phyloP scores from a whole-genome alignment of 1,140 invertebrate species.

The Atta texana region DNA sequence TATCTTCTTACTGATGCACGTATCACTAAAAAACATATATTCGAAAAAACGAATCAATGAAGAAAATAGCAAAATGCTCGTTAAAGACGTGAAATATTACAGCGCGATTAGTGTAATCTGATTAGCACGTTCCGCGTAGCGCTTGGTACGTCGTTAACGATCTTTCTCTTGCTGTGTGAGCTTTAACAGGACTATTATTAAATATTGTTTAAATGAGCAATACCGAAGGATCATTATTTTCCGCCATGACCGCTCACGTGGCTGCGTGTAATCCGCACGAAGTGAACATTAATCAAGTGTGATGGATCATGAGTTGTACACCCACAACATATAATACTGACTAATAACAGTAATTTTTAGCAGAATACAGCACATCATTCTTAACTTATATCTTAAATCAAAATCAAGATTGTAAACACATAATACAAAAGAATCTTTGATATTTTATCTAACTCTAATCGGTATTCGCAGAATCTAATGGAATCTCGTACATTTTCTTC shows the following conservation, averaged over 20 bases:
- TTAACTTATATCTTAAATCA: not conserved
- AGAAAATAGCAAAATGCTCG: slow-evolving; percentile 5
- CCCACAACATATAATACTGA: slow-evolving; percentile 31
- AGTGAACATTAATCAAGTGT: slow-evolving; percentile 49
- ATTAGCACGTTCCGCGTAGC: slow-evolving; percentile 41
- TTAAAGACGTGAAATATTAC: slow-evolving; percentile 50
- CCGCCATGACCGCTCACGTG: not conserved
- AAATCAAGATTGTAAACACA: not conserved
- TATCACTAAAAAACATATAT: not conserved
- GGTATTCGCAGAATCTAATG: too few species aligned
- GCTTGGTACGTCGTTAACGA: slow-evolving; percentile 28
- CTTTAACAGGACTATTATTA: slow-evolving; percentile 54
- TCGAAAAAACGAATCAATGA: not conserved
- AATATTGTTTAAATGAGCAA: slow-evolving; percentile 56
- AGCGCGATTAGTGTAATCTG: slow-evolving; percentile 32
- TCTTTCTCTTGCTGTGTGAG: slow-evolving; percentile 6
- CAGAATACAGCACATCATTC: slow-evolving; percentile 15
- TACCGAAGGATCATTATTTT: slow-evolving; percentile 57
- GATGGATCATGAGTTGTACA: slow-evolving; percentile 43
- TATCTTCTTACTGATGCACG: not conserved
- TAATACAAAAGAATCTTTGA: not conserved
- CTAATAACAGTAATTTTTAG: slow-evolving; percentile 37
- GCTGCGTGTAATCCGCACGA: slow-evolving; percentile 40
- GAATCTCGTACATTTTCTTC: too few species aligned
- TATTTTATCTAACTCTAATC: too few species aligned